Conservation (phyloP, 2,797 vertebrate species). For the Betta splendens region DNA sequence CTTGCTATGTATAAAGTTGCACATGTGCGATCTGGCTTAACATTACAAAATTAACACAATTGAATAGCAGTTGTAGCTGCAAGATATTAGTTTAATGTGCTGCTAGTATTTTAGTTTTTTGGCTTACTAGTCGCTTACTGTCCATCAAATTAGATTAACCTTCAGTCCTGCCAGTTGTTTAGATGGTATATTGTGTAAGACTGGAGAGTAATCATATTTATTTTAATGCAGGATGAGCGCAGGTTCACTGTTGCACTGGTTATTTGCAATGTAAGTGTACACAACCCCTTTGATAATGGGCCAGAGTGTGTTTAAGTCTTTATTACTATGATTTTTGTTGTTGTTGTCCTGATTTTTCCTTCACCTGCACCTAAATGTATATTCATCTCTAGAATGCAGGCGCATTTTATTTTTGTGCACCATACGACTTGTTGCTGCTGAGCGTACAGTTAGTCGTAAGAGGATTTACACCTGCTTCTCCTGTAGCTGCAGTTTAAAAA, state of each 20-base stretch:
- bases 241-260: constrained; percentile 67
- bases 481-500: constrained; percentile 10
- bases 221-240: constrained; percentile 65
- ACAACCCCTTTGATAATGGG: constrained; percentile 10
- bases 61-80: constrained; percentile 14
- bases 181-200: constrained; percentile 22
- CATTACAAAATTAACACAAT: background rate
- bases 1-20: constrained; percentile 5
- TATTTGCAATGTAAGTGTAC: constrained; percentile 62
- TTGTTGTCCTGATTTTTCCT: background rate
- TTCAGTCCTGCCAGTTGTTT: constrained; percentile 21
- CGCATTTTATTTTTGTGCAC: background rate
- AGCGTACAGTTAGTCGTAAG: background rate
- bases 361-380: background rate
- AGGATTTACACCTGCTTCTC: constrained; percentile 9
- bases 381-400: background rate
- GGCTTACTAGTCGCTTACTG: constrained; percentile 49
- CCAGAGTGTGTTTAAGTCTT: constrained; percentile 10
- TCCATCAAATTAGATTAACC: constrained; percentile 48
- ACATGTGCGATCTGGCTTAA: background rate
- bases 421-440: background rate
- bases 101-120: constrained; percentile 34
- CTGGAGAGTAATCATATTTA: constrained; percentile 59
- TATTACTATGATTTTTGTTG: background rate
- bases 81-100: constrained; percentile 14